Evolutionary conservation across 2,797 vertebrate genomes (phyloP), one percentile per base, ranked within the genome.

Genomic region (Carapus acus): DNA sequence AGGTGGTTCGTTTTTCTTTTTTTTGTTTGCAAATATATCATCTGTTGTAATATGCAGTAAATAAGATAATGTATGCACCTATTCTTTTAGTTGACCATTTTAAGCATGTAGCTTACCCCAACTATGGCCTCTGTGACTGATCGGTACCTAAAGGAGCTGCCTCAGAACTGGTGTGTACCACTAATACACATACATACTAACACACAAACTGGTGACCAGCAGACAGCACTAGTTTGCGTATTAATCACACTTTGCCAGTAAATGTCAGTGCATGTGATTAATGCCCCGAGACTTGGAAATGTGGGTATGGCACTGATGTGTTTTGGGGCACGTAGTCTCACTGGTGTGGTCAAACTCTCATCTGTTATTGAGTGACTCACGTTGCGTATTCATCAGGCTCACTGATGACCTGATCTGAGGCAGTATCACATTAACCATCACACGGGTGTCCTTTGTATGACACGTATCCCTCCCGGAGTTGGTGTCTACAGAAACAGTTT

Each of bases 341-440:
- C 47, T 31, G 45, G 44, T n/a, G 8, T 53, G 20, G n/a, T n/a
- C n/a, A 59, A 43, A 7, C 33, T 14, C 46, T 48, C 13, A 4
- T 6, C 7, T 2, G 1, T 3, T n/a, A 59, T 41, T 67, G 42
- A 69, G 46, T 62, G 43, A 39, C 19, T 20, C 22, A 50, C 33
- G 27, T 17, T 2, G 15, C 16, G 19, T 22, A n/a, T 48, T 50
- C 12, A 37, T 24, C 19, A 16, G 18, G 29, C 19, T n/a, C 8
- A 29, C 3, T 54, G 17, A 43, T 49, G 8, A 23, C 8, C 37
- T 27, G 24, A 27, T 23, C 12, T 16, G 18, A 42, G 31, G 9
- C 39, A 4, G 4, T 6, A 11, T 6, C 5, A 9, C 14, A 15
- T 4, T n/a, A 36, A 42, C 11, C 44, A 8, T 21, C 7, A 39